Conservation (phyloP, 2,888 invertebrate species). For the Caenorhabditis imperialis region DNA sequence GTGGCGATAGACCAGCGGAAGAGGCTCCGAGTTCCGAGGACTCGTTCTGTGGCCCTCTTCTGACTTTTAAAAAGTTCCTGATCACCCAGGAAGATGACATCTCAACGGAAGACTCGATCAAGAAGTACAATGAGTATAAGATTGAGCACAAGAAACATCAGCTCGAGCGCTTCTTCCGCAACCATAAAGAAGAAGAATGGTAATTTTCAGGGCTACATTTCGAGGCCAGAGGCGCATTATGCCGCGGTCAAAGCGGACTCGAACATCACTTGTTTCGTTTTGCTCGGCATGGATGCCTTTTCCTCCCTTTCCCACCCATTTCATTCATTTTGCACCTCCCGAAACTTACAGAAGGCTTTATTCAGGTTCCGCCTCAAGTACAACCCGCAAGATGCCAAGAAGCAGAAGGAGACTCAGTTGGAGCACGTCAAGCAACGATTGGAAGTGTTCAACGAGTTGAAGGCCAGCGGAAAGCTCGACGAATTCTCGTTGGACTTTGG, state of each 20-base stretch:
- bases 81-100: conserved; percentile 96
- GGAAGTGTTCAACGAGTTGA: conserved; percentile 88
- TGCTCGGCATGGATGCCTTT: conserved; percentile 45
- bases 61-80: conserved; percentile 95
- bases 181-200: conserved; percentile 99
- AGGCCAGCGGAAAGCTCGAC: conserved; percentile 84
- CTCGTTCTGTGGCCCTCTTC: conserved; percentile 82
- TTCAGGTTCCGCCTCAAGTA: conserved; percentile 98
- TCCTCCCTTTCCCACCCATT: conserved; percentile 1
- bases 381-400: conserved; percentile 95
- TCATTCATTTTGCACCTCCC: no score
- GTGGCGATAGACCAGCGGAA: conserved; percentile 27
- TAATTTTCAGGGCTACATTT: conserved; percentile 78
- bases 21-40: conserved; percentile 79
- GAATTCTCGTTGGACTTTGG: conserved; percentile 89
- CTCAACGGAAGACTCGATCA: conserved; percentile 92
- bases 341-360: no score
- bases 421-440: conserved; percentile 85
- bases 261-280: conserved; percentile 37
- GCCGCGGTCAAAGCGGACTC: conserved; percentile 65
- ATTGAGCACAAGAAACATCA: conserved; percentile 95
- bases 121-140: conserved; percentile 98
- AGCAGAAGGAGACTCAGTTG: conserved; percentile 89
- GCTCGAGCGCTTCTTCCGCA: conserved; percentile 96
- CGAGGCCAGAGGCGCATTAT: conserved; percentile 71